Base-by-base conservation (phyloP, 2,797 vertebrate species). In the Tapirus indicus region DNA sequence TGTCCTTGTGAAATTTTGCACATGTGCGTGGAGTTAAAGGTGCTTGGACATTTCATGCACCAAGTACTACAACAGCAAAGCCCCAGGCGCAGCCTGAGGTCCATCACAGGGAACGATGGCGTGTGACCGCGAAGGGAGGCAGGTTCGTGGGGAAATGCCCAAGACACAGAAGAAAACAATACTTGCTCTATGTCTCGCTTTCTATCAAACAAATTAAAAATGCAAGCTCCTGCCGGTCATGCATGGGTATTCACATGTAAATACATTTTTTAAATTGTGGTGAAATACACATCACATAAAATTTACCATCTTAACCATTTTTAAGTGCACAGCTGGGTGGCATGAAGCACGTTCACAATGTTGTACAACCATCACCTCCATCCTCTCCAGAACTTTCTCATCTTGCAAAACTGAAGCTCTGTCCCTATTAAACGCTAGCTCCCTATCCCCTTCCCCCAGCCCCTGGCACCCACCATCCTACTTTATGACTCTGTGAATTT, bases 201-300 rank as follows among this genome's bases (percentile, higher is more conserved):
- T n/a, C 7, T 66, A 4, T n/a, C 64, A 16, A 16, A 32, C 64
- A 66, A 6, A 62, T 66, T n/a, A 8, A n/a, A n/a, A 66, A n/a
- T 8, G 32, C 35, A 25, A 38, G 32, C 11, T 54, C 10, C 16
- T 9, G 4, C 23, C 49, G 1, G 64, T 23, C 77, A 20, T 12
- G 1, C 5, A 0, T 12, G 75, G 3, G 1, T 11, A 0, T 25
- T 44, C 49, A 27, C 4, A 3, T 20, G 1, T 11, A 1, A 18
- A n/a, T 35, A 27, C 6, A 3, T 27, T 16, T 35, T 32, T 5
- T 13, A 49, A 29, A 13, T 9, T 21, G 17, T 9, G 29, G 38
- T 14, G 3, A 35, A 72, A 12, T 10, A 35, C 23, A 17, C 3
- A 0, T 14, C 1, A 21, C 18, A 56, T 38, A 41, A 38, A 7